phyloP scores from a whole-genome alignment of 2,797 vertebrate genomes.

The Anas bahamensis region DNA sequence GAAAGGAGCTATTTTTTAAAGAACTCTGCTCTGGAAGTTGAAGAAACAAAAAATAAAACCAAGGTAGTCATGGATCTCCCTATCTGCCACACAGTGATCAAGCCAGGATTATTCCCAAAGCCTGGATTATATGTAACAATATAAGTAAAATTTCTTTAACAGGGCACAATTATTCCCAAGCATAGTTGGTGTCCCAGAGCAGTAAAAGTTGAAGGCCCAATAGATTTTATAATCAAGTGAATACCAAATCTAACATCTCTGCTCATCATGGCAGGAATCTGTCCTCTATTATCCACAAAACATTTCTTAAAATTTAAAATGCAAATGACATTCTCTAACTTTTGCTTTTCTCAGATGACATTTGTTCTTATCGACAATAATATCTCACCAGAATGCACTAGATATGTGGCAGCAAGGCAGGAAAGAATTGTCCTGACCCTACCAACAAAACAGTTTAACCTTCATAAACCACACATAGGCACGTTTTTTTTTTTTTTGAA shows the following conservation, averaged over 20 bases:
- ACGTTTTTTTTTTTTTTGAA: background rate
- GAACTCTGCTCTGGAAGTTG: background rate
- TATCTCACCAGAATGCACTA: background rate
- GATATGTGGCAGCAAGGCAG: background rate
- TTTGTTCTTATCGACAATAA: background rate
- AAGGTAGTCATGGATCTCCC: background rate
- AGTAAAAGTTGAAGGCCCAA: background rate
- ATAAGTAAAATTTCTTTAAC: background rate
- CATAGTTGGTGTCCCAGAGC: background rate
- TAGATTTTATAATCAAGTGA: background rate
- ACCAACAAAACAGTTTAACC: background rate
- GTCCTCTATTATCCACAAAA: background rate
- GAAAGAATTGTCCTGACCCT: background rate
- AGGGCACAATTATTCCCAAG: background rate
- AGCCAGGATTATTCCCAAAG: background rate
- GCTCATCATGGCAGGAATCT: background rate
- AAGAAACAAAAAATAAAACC: background rate
- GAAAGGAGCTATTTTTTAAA: background rate
- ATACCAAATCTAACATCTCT: background rate
- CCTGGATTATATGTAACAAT: background rate
- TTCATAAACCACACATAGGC: background rate
- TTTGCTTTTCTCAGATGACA: background rate
- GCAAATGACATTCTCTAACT: background rate
- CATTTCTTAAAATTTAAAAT: background rate
- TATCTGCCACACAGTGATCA: background rate